Base-by-base conservation (phyloP, 53 echinoderm and acorn worm genomes). In the Henricia sp. region DNA sequence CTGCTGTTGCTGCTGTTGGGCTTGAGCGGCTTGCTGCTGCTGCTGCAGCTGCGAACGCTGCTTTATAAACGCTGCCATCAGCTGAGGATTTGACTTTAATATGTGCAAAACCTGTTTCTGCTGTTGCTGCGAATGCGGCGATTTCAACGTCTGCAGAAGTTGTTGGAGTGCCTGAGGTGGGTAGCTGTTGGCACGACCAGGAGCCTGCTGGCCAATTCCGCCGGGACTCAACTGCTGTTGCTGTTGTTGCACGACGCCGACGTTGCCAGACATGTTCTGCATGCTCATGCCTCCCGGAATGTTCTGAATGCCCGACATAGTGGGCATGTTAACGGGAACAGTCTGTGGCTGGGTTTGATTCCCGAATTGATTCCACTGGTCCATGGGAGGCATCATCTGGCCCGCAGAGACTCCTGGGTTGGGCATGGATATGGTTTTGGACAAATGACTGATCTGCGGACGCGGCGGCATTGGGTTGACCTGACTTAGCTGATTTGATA, bases 31-130 rank as follows among this genome's bases (percentile, higher is more conserved):
- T 65, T 86, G 68, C 44, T 72, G 54, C 40, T 93, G 91, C 63
- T 91, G 91, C 60, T 84, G 92, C 74, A 86, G 89, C 75, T 89
- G 85, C 30, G 82, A 66, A 27, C 77, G 87, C 40, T 83, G 93
- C 89, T 88, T 97, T 73, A 97, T 97, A 73, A 97, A 94, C 30
- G 94, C 90, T n/a, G 99, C 94, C 92, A 97, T 94, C 52, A 97
- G 91, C 84, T 89, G 90, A 48, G 99, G 99, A 85, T 97, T 97
- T 30, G 92, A 92, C 86, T 94, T 97, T 14, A 97, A 86, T 67
- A 97, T 88, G 72, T 85, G 71, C 86, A 94, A 73, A 53, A 96
- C 97, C 71, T 94, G 89, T 67, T 94, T 92, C 87, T 96, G 97
- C 39, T 92, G 97, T 37, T 87, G 88, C 62, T 85, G 82, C 4